These are phyloP conservation scores for Podarcis raffonei DNA, from an alignment of 2,113 vertebrate genomes.

Conservation along the genomic window DNA sequence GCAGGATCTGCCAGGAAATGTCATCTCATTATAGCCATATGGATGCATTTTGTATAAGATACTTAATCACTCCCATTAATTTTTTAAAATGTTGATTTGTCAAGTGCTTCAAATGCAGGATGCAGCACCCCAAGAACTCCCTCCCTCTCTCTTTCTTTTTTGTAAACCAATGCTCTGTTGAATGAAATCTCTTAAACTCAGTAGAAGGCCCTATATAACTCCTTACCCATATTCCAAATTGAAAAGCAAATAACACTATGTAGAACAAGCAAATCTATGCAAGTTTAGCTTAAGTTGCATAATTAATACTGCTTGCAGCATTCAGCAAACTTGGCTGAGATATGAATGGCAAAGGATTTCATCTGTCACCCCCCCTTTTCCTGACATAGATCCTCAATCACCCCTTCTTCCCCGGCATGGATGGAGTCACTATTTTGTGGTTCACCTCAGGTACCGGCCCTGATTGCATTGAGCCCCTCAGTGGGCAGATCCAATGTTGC, in stretches of 20 bases:
- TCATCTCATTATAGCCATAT: conserved; percentile 9
- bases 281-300: no score
- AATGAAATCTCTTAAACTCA: neutral
- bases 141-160: neutral
- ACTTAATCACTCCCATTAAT: neutral
- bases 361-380: no score
- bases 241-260: neutral
- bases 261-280: neutral
- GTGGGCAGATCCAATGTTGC: no score
- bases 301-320: no score
- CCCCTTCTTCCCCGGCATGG: no score
- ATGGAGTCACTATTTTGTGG: no score
- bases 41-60: conserved; percentile 4
- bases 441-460: no score
- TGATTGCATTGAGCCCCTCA: no score
- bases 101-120: neutral
- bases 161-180: neutral
- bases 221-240: neutral
- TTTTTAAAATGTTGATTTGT: neutral
- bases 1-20: neutral
- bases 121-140: neutral
- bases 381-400: no score
- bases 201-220: neutral
- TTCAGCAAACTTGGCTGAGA: no score
- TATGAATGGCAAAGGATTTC: no score